A percentile compares a stretch with the other conserved stretches of the same genome.
Conservation (phyloP, 2,797 vertebrate genomes). For the Amazonetta brasiliensis region DNA sequence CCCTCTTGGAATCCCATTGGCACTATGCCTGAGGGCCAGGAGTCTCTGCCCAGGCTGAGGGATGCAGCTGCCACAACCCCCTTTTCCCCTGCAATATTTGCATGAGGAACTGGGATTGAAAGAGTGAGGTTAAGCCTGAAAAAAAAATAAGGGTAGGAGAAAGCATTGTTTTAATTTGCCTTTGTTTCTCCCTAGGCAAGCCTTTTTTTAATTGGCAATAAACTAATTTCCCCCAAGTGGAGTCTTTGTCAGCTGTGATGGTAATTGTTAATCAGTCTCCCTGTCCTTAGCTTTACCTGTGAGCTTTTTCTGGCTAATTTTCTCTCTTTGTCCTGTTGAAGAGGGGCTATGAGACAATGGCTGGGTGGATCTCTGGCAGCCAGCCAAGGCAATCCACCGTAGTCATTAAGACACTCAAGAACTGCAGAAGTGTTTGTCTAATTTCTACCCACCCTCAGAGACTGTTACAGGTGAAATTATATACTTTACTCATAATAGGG, state of each 20-base stretch:
- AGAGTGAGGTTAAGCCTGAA: neutral
- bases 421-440: neutral
- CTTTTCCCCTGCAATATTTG: accelerated
- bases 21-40: accelerated
- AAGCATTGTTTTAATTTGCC: neutral
- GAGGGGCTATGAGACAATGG: neutral
- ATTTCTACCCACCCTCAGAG: neutral
- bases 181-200: neutral
- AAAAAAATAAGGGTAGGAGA: neutral
- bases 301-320: neutral
- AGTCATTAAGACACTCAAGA: accelerated
- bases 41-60: neutral
- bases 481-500: too few species aligned
- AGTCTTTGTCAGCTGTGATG: neutral
- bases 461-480: too few species aligned
- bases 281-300: neutral
- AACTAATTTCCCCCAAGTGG: neutral
- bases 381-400: neutral
- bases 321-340: neutral
- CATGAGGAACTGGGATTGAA: neutral
- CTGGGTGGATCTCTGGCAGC: neutral
- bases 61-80: accelerated
- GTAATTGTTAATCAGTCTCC: neutral
- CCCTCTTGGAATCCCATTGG: neutral
- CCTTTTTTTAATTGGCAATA: neutral